Percentiles rank a stretch among this genome's conserved stretches.
phyloP scores from a whole-genome alignment of 2,888 invertebrate genomes.

The Rotaria sp. region DNA sequence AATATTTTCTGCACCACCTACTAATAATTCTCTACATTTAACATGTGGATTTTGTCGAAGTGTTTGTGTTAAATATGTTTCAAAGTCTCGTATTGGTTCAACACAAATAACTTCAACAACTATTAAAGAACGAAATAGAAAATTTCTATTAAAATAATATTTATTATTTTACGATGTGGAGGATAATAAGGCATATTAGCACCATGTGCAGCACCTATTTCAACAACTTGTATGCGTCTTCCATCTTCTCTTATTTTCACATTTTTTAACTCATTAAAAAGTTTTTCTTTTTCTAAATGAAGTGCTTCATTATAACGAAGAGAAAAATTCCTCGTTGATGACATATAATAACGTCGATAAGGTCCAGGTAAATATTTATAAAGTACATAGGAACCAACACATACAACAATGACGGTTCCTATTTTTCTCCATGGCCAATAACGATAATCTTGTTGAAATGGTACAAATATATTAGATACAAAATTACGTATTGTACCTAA shows the following conservation, averaged over 20 bases:
- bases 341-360: constrained; percentile 18
- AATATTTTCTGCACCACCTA: constrained; percentile 49
- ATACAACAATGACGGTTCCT: neutral
- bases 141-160: neutral
- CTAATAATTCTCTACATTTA: constrained; percentile 44
- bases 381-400: neutral
- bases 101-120: constrained; percentile 45
- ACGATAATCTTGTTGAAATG: constrained; percentile 8
- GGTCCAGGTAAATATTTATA: constrained; percentile 2
- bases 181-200: neutral
- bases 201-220: constrained; percentile 10
- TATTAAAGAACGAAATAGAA: neutral
- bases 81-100: constrained; percentile 48
- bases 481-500: neutral
- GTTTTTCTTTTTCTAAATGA: neutral
- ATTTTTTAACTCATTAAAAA: neutral
- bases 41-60: constrained; percentile 43
- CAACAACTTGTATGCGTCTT: neutral
- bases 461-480: neutral
- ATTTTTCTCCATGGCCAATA: constrained; percentile 11
- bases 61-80: constrained; percentile 44
- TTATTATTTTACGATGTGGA: neutral
- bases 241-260: neutral
- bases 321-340: neutral
- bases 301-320: neutral